Conservation (phyloP, 2,113 vertebrate genomes). For the Tursiops truncatus region DNA sequence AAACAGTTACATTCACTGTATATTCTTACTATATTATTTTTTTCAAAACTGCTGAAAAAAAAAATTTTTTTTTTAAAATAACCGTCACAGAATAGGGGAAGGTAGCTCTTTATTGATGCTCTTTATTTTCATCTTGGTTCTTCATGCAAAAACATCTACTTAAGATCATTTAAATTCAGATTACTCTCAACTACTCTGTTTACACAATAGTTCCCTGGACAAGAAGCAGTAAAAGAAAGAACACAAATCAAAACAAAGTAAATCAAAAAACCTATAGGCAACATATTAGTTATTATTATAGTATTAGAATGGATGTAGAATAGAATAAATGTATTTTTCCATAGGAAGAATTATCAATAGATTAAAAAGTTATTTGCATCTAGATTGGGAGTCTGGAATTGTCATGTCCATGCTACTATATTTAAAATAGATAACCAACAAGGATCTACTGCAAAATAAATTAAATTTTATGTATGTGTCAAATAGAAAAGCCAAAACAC, state of each 20-base stretch:
- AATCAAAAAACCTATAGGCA: background rate
- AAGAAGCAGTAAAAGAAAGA: background rate
- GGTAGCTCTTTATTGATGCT: background rate
- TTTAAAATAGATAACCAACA: background rate
- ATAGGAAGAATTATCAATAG: background rate
- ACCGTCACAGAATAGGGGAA: background rate
- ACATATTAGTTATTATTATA: background rate
- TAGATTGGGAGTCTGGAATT: background rate
- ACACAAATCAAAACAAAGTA: background rate
- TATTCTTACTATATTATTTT: background rate
- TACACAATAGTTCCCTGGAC: background rate
- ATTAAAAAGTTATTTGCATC: background rate
- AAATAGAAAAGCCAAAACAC: background rate
- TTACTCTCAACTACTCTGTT: background rate
- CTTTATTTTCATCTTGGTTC: background rate
- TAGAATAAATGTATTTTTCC: background rate
- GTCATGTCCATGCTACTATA: background rate
- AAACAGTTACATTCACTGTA: background rate
- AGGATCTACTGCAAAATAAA: background rate
- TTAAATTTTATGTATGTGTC: background rate
- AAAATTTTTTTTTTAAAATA: background rate
- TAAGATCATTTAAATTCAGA: background rate
- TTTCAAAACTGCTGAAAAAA: background rate
- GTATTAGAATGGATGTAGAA: background rate
- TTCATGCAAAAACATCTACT: background rate